Evolutionary conservation across 2,888 invertebrate genomes (phyloP), one percentile per base, ranked within the genome.

Genomic region (Beris chalybata): DNA sequence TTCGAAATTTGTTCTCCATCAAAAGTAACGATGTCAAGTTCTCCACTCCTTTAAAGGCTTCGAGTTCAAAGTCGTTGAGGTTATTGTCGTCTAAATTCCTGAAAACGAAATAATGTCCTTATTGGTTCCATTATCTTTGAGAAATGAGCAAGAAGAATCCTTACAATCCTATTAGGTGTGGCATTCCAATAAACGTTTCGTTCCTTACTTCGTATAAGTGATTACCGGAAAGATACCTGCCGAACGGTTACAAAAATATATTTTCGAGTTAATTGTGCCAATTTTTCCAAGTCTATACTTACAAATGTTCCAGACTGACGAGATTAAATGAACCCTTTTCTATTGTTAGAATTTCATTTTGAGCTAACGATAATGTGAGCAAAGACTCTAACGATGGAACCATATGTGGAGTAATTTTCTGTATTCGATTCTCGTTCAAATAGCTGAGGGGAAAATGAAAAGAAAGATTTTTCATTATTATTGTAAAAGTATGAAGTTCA

Each of bases 141-240:
- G 38, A 54, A 30, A 11, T 54, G 7, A 29, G 5, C 1, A n/a
- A 31, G 12, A 22, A 22, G 7, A 22, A 13, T 63, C 77, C 78
- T 78, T 75, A 79, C 78, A 78, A 65, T 71, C 78, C 78, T 68
- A 80, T 77, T 7, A 85, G 76, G 58, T 78, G 74, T 50, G 76
- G 74, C 29, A 85, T 74, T 70, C 82, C 79, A 56, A 76, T 77
- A 71, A 85, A 85, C n/a, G 82, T 82, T 45, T 77, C 77, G 15
- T 79, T 79, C 47, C 76, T 74, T 55, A 85, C 73, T 48, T 75
- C 72, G 9, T 73, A 73, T 57, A 85, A 74, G 15, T 75, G 75
- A 75, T 85, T 85, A 67, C 82, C 81, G 3, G 85, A 81, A 56
- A 85, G 72, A 74, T 82, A 84, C 71, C 85, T 85, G 77, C 5